Evolutionary conservation across 2,888 invertebrate genomes (phyloP).

Genomic region (Limnephilus lunatus): DNA sequence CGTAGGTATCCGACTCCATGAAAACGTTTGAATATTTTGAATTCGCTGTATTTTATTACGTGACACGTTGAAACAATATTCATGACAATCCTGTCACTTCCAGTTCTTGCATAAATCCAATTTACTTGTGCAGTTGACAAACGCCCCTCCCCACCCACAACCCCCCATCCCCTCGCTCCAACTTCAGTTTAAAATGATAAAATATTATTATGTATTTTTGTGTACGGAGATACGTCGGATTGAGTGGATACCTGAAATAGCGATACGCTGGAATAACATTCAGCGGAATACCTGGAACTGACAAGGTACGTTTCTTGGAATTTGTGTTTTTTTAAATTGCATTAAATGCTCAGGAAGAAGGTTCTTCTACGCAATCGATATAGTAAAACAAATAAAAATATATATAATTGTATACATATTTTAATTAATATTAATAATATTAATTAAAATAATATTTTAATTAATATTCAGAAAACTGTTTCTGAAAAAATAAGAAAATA

Average conservation of each 20-base stretch:
- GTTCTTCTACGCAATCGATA: not conserved
- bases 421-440: no score
- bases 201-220: not conserved
- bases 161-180: not conserved
- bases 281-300: not conserved
- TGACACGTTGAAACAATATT: constrained; percentile 34
- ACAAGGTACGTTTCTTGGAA: not conserved
- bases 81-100: constrained; percentile 33
- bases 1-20: not conserved
- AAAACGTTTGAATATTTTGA: constrained; percentile 3
- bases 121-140: constrained; percentile 31
- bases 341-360: not conserved
- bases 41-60: constrained; percentile 31
- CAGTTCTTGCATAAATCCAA: constrained; percentile 41
- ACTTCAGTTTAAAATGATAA: constrained; percentile 10
- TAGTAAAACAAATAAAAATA: not conserved
- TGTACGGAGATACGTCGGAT: not conserved
- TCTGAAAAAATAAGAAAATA: no score
- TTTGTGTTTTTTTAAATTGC: not conserved
- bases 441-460: no score
- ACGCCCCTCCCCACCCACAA: not conserved
- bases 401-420: no score
- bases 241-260: not conserved
- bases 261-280: not conserved
- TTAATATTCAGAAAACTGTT: no score